phyloP scores from a whole-genome alignment of 2,113 vertebrate genomes.

The Pluvianellus socialis region DNA sequence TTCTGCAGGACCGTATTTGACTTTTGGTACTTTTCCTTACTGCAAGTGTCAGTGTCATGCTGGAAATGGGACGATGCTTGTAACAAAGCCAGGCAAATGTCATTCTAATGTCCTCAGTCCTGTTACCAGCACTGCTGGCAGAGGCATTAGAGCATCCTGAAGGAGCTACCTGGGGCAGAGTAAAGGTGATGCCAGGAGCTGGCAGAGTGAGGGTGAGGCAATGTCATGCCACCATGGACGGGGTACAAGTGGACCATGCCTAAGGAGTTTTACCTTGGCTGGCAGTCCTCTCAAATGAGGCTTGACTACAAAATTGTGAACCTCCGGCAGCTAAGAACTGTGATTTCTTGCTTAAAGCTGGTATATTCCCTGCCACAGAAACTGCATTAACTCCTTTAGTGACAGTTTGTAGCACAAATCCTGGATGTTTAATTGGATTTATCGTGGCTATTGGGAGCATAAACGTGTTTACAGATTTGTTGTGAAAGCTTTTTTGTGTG shows the following conservation, averaged over 20 bases:
- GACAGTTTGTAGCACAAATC: conserved; percentile 9
- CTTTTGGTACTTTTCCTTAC: not conserved
- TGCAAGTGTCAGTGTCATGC: not conserved
- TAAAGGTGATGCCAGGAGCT: not conserved
- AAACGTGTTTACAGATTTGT: conserved; percentile 61
- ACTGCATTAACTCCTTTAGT: conserved; percentile 32
- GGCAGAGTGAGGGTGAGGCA: not conserved
- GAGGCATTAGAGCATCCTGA: not conserved
- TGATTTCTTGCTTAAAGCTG: not conserved
- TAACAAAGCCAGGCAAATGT: not conserved
- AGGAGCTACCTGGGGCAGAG: not conserved
- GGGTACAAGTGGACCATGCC: not conserved
- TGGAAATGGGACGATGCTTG: not conserved
- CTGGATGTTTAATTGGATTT: conserved; percentile 59
- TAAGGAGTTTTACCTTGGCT: not conserved
- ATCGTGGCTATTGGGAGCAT: conserved; percentile 43
- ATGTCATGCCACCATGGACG: fast-evolving
- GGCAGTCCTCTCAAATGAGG: not conserved
- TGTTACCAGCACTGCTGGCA: not conserved
- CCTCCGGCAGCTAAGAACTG: not conserved
- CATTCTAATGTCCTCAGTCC: not conserved
- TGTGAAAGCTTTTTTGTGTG: conserved; percentile 61
- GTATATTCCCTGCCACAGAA: not conserved
- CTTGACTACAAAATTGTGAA: not conserved
- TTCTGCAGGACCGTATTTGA: not conserved